Conservation (phyloP, 2,888 invertebrate species). For the Thalpophila matura region DNA sequence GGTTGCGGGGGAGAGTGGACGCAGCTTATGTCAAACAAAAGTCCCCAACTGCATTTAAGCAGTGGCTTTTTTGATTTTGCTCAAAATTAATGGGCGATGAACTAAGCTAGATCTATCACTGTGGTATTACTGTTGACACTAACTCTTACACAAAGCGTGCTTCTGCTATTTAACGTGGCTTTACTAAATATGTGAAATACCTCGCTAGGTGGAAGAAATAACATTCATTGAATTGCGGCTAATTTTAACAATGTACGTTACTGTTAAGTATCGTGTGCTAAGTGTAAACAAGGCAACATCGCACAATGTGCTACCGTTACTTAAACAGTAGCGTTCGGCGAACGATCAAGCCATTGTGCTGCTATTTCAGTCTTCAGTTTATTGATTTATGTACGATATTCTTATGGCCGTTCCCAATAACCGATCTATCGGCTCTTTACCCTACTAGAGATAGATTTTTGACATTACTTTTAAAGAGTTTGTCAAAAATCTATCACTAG, state of each 20-base stretch:
- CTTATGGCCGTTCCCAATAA: too few species aligned
- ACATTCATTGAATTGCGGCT: conserved; percentile 74
- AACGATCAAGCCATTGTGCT: conserved; percentile 71
- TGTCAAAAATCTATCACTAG: too few species aligned
- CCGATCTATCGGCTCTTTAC: too few species aligned
- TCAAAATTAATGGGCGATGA: too few species aligned
- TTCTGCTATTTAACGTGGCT: conserved; percentile 65
- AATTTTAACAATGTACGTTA: conserved; percentile 81
- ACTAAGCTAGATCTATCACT: too few species aligned
- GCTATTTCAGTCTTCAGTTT: conserved; percentile 61
- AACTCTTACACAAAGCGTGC: conserved; percentile 32
- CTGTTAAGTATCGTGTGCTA: conserved; percentile 74
- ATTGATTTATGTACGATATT: conserved; percentile 56
- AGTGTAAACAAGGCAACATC: conserved; percentile 78
- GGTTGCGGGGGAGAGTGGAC: too few species aligned
- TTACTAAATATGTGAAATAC: conserved; percentile 72
- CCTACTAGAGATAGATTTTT: too few species aligned
- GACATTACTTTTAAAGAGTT: too few species aligned
- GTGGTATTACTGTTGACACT: too few species aligned
- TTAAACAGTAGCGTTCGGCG: conserved; percentile 77
- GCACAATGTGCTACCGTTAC: conserved; percentile 78
- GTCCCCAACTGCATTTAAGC: too few species aligned
- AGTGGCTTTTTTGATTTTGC: too few species aligned
- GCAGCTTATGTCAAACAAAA: too few species aligned
- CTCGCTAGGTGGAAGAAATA: conserved; percentile 72